Evolutionary conservation across 2,113 vertebrate genomes (phyloP).

Genomic region (Hyaena hyaena): DNA sequence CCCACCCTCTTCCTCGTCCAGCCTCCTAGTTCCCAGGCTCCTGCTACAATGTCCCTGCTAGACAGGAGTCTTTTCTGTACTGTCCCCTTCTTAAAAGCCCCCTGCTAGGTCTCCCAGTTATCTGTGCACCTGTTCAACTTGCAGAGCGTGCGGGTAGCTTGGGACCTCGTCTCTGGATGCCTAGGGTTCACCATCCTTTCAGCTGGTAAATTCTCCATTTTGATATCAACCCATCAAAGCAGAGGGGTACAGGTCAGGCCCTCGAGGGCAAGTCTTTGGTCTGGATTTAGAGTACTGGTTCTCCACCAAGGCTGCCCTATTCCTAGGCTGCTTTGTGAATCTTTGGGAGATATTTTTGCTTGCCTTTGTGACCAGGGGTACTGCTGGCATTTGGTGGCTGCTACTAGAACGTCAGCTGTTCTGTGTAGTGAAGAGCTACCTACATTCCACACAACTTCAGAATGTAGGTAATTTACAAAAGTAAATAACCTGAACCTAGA

Average conservation of each 20-base stretch:
- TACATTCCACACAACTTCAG: not conserved
- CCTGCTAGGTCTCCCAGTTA: not conserved
- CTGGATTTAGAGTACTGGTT: not conserved
- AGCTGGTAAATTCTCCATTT: not conserved
- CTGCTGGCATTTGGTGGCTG: not conserved
- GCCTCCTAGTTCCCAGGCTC: not conserved
- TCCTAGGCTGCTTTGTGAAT: not conserved
- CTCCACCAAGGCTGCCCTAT: not conserved
- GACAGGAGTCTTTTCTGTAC: not conserved
- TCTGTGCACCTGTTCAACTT: not conserved
- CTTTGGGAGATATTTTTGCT: not conserved
- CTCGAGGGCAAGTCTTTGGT: not conserved
- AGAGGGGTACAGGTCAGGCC: not conserved
- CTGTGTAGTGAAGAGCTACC: not conserved
- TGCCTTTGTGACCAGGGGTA: not conserved
- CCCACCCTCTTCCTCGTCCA: not conserved
- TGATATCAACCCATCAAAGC: not conserved
- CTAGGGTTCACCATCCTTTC: not conserved
- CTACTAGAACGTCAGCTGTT: not conserved
- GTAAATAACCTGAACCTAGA: not conserved
- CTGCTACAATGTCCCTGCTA: no score
- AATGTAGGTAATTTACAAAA: not conserved
- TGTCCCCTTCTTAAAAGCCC: not conserved
- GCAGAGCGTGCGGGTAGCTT: not conserved
- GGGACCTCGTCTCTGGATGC: not conserved